Evolutionary conservation across 2,797 vertebrate genomes (phyloP).

Genomic region (Smutsia temminckii): DNA sequence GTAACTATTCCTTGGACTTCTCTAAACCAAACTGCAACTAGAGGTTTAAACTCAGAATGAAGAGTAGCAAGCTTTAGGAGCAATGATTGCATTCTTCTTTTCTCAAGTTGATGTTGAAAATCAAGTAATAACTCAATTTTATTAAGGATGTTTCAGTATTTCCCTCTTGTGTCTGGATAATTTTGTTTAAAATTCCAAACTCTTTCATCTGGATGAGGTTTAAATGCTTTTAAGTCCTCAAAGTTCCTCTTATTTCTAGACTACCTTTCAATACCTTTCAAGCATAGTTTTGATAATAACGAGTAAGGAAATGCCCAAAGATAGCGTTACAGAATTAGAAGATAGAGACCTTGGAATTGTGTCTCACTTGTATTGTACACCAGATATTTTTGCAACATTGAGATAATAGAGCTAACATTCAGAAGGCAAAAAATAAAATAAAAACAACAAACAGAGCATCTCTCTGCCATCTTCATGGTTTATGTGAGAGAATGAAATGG

Average conservation of each 20-base stretch:
- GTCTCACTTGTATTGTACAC: neutral
- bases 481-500: neutral
- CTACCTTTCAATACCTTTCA: slow-evolving; percentile 22
- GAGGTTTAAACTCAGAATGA: neutral
- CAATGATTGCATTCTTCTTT: neutral
- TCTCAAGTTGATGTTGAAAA: slow-evolving; percentile 29
- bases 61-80: neutral
- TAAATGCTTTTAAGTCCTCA: neutral
- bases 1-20: neutral
- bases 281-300: neutral
- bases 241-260: neutral
- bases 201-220: neutral
- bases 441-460: neutral
- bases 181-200: slow-evolving; percentile 16
- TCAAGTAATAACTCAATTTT: neutral
- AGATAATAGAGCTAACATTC: slow-evolving; percentile 11
- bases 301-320: neutral
- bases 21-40: neutral
- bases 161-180: neutral
- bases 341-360: neutral
- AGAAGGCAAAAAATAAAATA: neutral
- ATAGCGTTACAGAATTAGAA: neutral
- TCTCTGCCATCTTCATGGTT: neutral
- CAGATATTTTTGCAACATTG: slow-evolving; percentile 46
- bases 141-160: neutral